A percentile compares a stretch with the other conserved stretches of the same genome.
Conservation (phyloP, 1,140 invertebrate genomes). For the Coptotermes formosanus region DNA sequence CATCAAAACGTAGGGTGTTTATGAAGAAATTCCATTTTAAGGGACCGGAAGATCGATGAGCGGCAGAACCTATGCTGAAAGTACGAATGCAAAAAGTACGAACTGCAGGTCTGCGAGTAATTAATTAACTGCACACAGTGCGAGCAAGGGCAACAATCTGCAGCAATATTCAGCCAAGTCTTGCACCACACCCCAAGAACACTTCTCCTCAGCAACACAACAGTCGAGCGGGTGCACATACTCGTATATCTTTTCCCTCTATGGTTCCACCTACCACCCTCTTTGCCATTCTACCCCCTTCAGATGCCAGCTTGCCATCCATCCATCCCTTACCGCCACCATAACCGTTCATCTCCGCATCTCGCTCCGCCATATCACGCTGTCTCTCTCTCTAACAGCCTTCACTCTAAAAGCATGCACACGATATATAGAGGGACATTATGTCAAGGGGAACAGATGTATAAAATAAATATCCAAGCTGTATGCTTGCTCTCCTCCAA, state of each 20-base stretch:
- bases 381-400: conserved; percentile 41
- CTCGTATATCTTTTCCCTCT: conserved; percentile 29
- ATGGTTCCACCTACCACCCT: conserved; percentile 26
- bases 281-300: conserved; percentile 24
- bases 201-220: conserved; percentile 26
- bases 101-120: background rate
- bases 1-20: no score
- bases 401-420: conserved; percentile 52
- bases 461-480: conserved; percentile 51
- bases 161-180: background rate
- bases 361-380: conserved; percentile 18
- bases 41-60: no score
- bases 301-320: conserved; percentile 32
- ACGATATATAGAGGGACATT: conserved; percentile 53
- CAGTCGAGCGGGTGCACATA: conserved; percentile 24
- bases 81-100: no score
- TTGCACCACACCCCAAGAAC: background rate
- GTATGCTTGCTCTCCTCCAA: conserved; percentile 41
- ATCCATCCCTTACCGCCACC: conserved; percentile 1
- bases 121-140: background rate
- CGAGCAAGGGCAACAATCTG: background rate
- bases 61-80: no score
- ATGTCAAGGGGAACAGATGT: conserved; percentile 53
- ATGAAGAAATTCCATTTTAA: no score
- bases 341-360: conserved; percentile 16